Base-by-base conservation (phyloP, 2,888 invertebrate species). In the Apamea anceps region DNA sequence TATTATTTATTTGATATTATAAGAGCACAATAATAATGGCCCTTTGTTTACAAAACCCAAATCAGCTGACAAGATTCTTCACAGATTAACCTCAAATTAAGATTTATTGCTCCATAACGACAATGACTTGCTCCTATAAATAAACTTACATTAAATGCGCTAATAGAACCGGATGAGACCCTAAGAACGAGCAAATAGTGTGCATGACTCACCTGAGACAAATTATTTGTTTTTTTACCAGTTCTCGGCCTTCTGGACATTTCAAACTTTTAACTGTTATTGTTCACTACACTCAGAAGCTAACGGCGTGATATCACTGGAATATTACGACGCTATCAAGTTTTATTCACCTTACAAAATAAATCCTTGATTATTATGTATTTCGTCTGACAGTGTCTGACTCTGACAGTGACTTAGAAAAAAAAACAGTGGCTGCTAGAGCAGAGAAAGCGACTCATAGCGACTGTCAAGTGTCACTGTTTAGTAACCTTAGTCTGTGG, bases 191-290 rank as follows among this genome's bases (percentile, higher is more conserved):
- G 90, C 92, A 94, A 94, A 93, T 92, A 90, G 91, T 90, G 84
- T 86, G 82, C 91, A 94, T 97, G 96, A 97, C 96, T 97, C 96
- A 97, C 96, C 94, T 96, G 96, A n/a, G 96, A 95, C 90, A 96
- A 94, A 90, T 95, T 96, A 75, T 95, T 96, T 63, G 91, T 87
- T 91, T 92, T 96, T 90, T 95, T 95, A 87, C 94, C 94, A 84
- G 95, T 92, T 89, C 87, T 93, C 63, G 94, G 94, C 84, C 93
- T 96, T 84, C 93, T 94, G 85, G 89, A 93, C 96, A 96, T 96
- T 88, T 91, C 91, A 48, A 75, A 84, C 77, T 86, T 79, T 77
- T 62, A 80, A 54, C 66, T 65, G 63, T 72, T 62, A 82, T 74
- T 80, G 37, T 75, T 70, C 68, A 81, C 62, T 76, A 42, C 80